Conservation (phyloP, 1,140 invertebrate genomes). For the Meloidogyne floridensis region DNA sequence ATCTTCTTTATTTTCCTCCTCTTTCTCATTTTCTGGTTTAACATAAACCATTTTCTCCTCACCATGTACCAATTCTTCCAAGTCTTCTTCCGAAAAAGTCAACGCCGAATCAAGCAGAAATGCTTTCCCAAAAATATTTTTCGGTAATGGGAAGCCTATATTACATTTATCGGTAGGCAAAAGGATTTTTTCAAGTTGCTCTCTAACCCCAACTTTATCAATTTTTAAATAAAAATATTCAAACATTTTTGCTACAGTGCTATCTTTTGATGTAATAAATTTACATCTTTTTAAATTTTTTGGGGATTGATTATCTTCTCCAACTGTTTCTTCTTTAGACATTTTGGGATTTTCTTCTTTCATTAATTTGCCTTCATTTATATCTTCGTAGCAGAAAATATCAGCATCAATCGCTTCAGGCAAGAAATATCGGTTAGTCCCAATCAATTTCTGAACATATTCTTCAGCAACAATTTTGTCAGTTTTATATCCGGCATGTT, state of each 20-base stretch:
- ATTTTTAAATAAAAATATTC: background rate
- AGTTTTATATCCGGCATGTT: background rate
- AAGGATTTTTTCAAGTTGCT: background rate
- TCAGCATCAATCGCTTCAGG: background rate
- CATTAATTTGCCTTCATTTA: background rate
- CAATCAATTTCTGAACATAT: background rate
- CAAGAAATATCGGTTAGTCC: background rate
- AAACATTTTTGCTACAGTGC: background rate
- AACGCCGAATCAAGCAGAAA: background rate
- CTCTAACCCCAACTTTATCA: background rate
- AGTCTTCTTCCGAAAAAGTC: background rate
- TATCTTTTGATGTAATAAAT: background rate
- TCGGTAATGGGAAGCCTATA: background rate
- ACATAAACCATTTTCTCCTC: background rate
- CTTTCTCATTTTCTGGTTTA: background rate
- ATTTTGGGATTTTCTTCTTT: too few species aligned
- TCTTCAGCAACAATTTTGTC: too few species aligned
- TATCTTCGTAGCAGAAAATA: background rate
- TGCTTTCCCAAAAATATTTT: conserved; percentile 1
- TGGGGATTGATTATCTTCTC: background rate
- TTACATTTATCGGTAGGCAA: conserved; percentile 44
- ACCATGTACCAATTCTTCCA: background rate
- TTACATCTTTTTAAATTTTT: too few species aligned
- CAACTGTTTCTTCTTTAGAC: background rate
- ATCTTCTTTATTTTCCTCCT: background rate